phyloP scores from a whole-genome alignment of 2,888 invertebrate genomes.

The Dinocampus coccinellae region DNA sequence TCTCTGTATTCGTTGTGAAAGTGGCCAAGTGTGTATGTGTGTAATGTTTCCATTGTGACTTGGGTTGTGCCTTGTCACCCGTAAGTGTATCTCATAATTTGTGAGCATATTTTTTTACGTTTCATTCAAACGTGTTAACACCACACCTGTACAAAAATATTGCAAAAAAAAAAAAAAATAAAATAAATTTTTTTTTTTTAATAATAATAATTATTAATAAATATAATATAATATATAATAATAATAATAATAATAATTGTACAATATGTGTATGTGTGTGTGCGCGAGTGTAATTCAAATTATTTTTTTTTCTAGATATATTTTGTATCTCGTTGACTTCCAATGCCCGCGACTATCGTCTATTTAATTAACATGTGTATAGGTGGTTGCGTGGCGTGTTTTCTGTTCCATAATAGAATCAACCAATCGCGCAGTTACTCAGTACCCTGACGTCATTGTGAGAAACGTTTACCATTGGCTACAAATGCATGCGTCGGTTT shows the following conservation, averaged over 20 bases:
- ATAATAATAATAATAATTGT: no score
- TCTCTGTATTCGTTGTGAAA: constrained; percentile 33
- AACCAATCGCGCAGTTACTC: constrained; percentile 61
- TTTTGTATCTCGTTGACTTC: constrained; percentile 25
- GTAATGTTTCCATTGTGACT: constrained; percentile 50
- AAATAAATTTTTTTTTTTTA: no score
- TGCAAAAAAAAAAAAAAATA: background rate
- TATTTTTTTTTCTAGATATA: constrained; percentile 14
- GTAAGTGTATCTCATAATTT: constrained; percentile 22
- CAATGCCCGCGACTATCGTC: constrained; percentile 45
- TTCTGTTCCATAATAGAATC: constrained; percentile 65
- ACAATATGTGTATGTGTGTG: background rate
- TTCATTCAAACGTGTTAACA: background rate
- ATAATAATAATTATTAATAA: no score
- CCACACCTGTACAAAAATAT: constrained; percentile 28
- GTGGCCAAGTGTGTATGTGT: constrained; percentile 33
- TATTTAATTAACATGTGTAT: constrained; percentile 66
- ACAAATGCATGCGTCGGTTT: constrained; percentile 48
- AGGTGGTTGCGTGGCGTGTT: constrained; percentile 69
- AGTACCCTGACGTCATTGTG: constrained; percentile 61
- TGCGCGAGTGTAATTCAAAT: background rate
- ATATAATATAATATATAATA: no score
- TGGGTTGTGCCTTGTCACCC: constrained; percentile 39
- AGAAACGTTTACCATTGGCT: constrained; percentile 53
- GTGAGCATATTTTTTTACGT: background rate